Evolutionary conservation across 2,888 invertebrate species (phyloP), one percentile per base, ranked within the genome.

Genomic region (Apamea sordens): DNA sequence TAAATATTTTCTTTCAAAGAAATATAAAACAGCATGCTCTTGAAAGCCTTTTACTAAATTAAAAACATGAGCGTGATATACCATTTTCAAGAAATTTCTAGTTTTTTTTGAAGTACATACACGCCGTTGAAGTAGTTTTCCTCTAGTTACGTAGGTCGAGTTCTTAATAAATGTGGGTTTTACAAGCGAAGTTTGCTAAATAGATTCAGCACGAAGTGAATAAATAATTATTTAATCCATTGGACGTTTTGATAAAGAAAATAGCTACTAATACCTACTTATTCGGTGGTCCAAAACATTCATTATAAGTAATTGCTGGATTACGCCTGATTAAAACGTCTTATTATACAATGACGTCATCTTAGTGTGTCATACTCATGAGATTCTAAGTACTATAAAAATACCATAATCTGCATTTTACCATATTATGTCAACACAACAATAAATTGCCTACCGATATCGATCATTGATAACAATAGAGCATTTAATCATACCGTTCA

Each of bases 171-270:
- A 67, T 72, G 73, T 76, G 41, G 59, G 59, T 41, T 72, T 68
- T 67, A 68, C 15, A 53, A 74, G 41, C 18, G 21, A 65, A 73
- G 28, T 74, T 73, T 67, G 69, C 41, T 71, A 56, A 82, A 80
- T 77, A 79, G 41, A 76, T 82, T 50, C 77, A 84, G 47, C 76
- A 69, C 67, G 74, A 72, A 82, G 13, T 63, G 77, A 74, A 86
- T 82, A 75, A 75, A 75, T 78, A 73, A 73, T 86, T 69, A 64
- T n/a, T n/a, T n/a, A n/a, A n/a, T n/a, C n/a, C n/a, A n/a, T n/a
- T n/a, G n/a, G n/a, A n/a, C n/a, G n/a, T n/a, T n/a, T n/a, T n/a
- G n/a, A n/a, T n/a, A n/a, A n/a, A n/a, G n/a, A n/a, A n/a, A n/a
- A n/a, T n/a, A n/a, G n/a, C n/a, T n/a, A n/a, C n/a, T n/a, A n/a